These are phyloP conservation scores for Spodoptera picta DNA, from an alignment of 2,888 invertebrate genomes.

Conservation along the genomic window DNA sequence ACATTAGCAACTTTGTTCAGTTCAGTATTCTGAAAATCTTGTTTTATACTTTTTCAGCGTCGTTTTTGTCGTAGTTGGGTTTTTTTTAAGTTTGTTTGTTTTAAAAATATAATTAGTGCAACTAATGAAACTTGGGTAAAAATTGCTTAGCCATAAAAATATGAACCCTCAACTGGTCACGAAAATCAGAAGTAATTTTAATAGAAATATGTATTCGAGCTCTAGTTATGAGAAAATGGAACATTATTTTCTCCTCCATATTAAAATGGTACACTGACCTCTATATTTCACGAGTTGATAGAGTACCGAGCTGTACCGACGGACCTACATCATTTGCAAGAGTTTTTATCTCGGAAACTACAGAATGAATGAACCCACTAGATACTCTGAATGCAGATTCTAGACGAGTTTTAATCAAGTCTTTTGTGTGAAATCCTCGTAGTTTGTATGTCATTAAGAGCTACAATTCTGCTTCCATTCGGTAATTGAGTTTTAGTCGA, in stretches of 20 bases:
- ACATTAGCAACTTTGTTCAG: no score
- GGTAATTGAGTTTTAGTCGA: slow-evolving; percentile 14
- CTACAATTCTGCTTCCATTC: slow-evolving; percentile 3
- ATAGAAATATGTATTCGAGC: no score
- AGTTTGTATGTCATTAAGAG: slow-evolving; percentile 20
- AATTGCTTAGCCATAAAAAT: no score
- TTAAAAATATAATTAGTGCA: no score
- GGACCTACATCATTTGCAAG: slow-evolving; percentile 20
- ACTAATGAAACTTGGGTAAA: no score
- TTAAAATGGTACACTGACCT: slow-evolving; percentile 18
- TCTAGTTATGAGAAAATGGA: neutral
- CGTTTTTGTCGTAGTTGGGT: no score
- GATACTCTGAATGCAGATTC: slow-evolving; percentile 26
- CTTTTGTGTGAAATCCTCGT: slow-evolving; percentile 28
- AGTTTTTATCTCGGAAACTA: slow-evolving; percentile 30
- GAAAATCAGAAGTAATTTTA: no score
- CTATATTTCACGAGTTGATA: slow-evolving; percentile 23
- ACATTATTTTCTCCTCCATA: slow-evolving; percentile 1
- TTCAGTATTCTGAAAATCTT: no score
- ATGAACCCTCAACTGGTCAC: no score
- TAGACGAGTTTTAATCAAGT: slow-evolving; percentile 40
- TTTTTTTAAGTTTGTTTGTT: neutral
- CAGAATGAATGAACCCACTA: slow-evolving; percentile 29
- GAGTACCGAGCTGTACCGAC: slow-evolving; percentile 1
- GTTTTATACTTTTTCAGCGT: no score